Percentiles rank a stretch among this genome's conserved stretches.
Conservation (phyloP, 2,797 vertebrate genomes). For the Zalophus californianus region DNA sequence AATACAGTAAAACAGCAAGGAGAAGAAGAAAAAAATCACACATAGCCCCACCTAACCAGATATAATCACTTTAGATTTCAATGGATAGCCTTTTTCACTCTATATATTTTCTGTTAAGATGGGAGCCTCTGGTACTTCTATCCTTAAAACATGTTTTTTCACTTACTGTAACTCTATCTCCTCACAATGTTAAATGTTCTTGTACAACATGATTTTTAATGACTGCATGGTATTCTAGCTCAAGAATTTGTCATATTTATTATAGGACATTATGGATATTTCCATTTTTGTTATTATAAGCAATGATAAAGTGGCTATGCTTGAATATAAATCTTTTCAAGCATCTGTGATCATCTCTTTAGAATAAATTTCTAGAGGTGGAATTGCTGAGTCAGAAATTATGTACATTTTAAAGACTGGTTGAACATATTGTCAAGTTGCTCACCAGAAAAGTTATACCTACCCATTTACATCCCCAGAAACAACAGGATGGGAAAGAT, state of each 20-base stretch:
- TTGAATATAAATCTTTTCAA: conserved; percentile 58
- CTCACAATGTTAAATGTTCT: conserved; percentile 58
- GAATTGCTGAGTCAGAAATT: conserved; percentile 71
- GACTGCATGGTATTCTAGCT: conserved; percentile 64
- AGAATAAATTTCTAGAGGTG: conserved; percentile 54
- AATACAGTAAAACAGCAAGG: background rate
- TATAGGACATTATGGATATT: conserved; percentile 21
- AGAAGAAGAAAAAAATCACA: background rate
- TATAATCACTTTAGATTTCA: background rate
- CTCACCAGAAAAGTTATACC: background rate
- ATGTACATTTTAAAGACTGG: conserved; percentile 64
- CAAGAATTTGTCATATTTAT: conserved; percentile 64
- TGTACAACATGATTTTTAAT: conserved; percentile 72
- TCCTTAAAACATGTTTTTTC: conserved; percentile 31
- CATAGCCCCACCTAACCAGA: background rate
- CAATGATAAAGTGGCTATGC: conserved; percentile 39
- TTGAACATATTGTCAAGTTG: background rate
- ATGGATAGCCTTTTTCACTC: background rate
- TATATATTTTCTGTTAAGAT: conserved; percentile 37
- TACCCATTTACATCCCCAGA: background rate
- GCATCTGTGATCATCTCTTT: background rate
- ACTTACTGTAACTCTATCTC: conserved; percentile 35
- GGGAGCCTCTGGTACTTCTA: background rate
- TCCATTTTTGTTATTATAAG: conserved; percentile 65
- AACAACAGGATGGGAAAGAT: background rate